Conservation (phyloP, 2,888 invertebrate genomes). For the Elegia similella region DNA sequence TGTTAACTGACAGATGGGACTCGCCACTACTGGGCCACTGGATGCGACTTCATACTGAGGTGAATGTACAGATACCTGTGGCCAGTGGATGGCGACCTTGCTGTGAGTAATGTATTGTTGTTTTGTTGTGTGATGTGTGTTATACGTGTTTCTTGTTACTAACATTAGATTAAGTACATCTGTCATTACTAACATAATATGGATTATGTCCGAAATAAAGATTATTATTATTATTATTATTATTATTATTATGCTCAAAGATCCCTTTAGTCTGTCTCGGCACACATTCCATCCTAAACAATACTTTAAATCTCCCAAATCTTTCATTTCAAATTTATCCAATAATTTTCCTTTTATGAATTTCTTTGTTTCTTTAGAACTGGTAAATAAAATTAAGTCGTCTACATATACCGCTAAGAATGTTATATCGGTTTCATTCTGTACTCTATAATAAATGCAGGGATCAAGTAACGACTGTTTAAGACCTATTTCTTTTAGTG, state of each 20-base stretch:
- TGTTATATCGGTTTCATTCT: conserved; percentile 24
- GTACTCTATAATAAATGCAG: conserved; percentile 29
- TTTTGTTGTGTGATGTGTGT: too few relatives aligned
- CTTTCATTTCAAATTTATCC: conserved; percentile 26
- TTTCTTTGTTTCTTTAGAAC: not conserved
- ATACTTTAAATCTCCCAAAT: conserved; percentile 24
- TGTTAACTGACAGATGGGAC: too few relatives aligned
- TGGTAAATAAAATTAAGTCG: conserved; percentile 21
- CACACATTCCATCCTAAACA: conserved; percentile 21
- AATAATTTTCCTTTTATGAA: conserved; percentile 21
- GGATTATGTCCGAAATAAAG: too few relatives aligned
- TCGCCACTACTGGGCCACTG: too few relatives aligned
- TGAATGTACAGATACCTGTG: too few relatives aligned
- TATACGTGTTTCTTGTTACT: too few relatives aligned
- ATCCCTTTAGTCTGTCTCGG: not conserved
- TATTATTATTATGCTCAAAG: not conserved
- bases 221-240: too few relatives aligned
- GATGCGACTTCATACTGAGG: too few relatives aligned
- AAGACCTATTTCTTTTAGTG: conserved; percentile 29
- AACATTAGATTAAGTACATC: too few relatives aligned
- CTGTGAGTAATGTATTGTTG: too few relatives aligned
- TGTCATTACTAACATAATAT: too few relatives aligned
- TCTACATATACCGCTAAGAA: conserved; percentile 33
- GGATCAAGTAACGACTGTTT: conserved; percentile 29
- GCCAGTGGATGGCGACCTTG: too few relatives aligned